Conservation (phyloP, 2,888 invertebrate genomes). For the Agonum fuliginosum region DNA sequence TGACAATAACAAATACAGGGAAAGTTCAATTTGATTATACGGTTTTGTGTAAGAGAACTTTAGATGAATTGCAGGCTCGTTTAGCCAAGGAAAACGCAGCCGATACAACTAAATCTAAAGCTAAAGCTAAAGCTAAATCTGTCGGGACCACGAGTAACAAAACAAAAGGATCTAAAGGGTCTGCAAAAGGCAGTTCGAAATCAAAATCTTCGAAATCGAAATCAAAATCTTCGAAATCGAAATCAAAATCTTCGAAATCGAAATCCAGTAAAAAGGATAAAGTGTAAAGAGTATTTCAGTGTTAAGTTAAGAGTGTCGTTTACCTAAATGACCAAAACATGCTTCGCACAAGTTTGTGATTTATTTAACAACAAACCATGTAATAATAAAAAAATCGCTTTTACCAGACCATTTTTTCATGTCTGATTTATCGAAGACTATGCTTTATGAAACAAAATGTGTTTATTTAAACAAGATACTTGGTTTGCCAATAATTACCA, state of each 20-base stretch:
- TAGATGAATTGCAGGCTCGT: conserved; percentile 50
- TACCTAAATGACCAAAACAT: no score
- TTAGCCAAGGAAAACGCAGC: conserved; percentile 43
- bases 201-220: conserved; percentile 58
- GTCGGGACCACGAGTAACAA: conserved; percentile 21
- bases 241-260: conserved; percentile 57
- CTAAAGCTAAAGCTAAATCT: conserved; percentile 33
- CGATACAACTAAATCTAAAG: conserved; percentile 56
- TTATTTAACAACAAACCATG: no score
- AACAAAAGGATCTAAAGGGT: conserved; percentile 47
- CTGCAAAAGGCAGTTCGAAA: conserved; percentile 59
- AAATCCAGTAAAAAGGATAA: no score
- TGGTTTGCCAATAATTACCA: no score
- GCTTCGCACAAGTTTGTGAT: no score
- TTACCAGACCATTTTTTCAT: no score
- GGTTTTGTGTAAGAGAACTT: conserved; percentile 63
- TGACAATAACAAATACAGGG: conserved; percentile 78
- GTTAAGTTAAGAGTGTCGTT: no score
- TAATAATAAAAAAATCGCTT: no score
- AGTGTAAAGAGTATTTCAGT: no score
- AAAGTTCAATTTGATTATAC: conserved; percentile 73
- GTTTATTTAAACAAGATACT: no score
- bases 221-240: conserved; percentile 58
- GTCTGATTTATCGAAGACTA: no score
- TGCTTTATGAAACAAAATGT: no score